These are phyloP conservation scores for Disparrhopalites patrizii DNA, from an alignment of 2,888 invertebrate genomes.

Conservation along the genomic window DNA sequence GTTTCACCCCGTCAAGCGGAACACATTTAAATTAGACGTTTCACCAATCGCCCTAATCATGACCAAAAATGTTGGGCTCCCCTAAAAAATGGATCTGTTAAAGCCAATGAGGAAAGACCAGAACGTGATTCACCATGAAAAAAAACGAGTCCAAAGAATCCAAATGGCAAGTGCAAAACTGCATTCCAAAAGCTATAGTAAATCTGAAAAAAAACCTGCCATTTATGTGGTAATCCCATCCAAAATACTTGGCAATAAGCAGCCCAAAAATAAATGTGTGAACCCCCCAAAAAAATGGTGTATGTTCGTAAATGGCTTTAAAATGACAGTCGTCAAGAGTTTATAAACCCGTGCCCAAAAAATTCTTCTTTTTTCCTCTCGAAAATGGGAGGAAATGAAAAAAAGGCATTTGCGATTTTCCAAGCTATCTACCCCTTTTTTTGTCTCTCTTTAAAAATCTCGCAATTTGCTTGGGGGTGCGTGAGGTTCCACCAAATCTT, in stretches of 20 bases:
- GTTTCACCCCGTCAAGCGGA: too few species aligned
- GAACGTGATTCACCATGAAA: too few species aligned
- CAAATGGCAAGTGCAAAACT: not conserved
- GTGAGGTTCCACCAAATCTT: conserved; percentile 9
- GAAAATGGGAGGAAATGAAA: conserved; percentile 3
- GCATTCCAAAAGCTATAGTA: not conserved
- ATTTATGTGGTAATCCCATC: not conserved
- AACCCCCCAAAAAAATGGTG: not conserved
- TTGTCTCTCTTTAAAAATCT: too few species aligned
- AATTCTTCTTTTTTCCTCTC: not conserved
- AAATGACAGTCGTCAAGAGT: too few species aligned
- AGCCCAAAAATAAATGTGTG: not conserved
- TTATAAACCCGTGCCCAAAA: not conserved
- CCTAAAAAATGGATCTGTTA: too few species aligned
- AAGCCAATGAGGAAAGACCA: too few species aligned
- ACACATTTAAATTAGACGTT: too few species aligned
- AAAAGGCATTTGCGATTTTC: conserved; percentile 20
- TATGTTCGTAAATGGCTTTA: too few species aligned
- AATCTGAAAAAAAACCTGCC: not conserved
- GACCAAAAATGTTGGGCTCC: too few species aligned
- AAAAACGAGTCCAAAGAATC: too few species aligned
- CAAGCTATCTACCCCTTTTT: conserved; percentile 8
- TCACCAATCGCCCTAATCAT: too few species aligned
- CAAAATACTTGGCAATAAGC: not conserved
- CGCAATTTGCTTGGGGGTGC: too few species aligned